phyloP scores from a whole-genome alignment of 1,140 invertebrate species.

The Hylaeus anthracinus region DNA sequence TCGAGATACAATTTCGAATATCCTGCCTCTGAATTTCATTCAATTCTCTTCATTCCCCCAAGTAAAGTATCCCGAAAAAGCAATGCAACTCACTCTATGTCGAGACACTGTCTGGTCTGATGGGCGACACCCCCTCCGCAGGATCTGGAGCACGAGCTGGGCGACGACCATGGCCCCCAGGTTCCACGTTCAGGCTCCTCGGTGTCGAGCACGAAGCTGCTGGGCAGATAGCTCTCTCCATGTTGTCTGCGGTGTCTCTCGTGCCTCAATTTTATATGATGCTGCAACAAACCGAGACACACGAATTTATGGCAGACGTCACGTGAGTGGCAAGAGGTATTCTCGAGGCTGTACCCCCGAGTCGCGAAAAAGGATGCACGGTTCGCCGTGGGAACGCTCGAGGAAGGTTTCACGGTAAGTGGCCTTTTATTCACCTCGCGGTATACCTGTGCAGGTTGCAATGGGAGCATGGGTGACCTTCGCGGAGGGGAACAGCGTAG shows the following conservation, averaged over 20 bases:
- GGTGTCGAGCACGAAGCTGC: slow-evolving; percentile 85
- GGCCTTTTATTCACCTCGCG: slow-evolving; percentile 48
- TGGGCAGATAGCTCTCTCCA: slow-evolving; percentile 86
- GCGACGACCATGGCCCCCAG: slow-evolving; percentile 90
- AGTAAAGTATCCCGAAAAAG: no score
- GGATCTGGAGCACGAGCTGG: slow-evolving; percentile 90
- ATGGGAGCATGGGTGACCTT: slow-evolving; percentile 40
- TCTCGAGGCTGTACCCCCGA: slow-evolving; percentile 21
- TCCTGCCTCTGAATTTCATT: no score
- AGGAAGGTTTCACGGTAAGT: slow-evolving; percentile 47
- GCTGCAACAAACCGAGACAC: slow-evolving; percentile 69
- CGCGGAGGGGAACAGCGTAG: slow-evolving; percentile 30
- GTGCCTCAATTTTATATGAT: slow-evolving; percentile 79
- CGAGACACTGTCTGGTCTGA: slow-evolving; percentile 87
- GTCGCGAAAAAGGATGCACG: slow-evolving; percentile 22
- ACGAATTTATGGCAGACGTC: slow-evolving; percentile 36
- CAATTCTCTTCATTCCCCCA: no score
- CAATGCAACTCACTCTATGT: slow-evolving; percentile 82
- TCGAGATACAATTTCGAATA: no score
- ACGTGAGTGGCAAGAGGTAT: background rate
- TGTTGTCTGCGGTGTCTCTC: slow-evolving; percentile 87
- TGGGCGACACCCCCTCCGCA: slow-evolving; percentile 94
- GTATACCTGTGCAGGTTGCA: slow-evolving; percentile 14
- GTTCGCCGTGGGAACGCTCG: slow-evolving; percentile 49
- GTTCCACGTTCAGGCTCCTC: slow-evolving; percentile 83